Percentiles rank a stretch among this genome's conserved stretches.
Evolutionary conservation across 2,888 invertebrate genomes (phyloP).

Genomic region (Endomychus coccineus): DNA sequence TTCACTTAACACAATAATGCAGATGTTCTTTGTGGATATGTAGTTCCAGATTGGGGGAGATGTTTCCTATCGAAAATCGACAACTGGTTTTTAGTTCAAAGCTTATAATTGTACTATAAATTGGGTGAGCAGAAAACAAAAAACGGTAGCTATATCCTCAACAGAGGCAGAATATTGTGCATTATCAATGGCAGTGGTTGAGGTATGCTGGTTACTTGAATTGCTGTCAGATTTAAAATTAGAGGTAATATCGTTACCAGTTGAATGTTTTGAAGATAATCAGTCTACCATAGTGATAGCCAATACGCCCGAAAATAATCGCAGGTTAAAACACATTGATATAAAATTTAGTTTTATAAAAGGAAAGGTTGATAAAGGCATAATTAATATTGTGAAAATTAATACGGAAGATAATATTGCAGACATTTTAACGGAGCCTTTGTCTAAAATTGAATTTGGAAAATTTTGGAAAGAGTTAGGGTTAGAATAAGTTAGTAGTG

Average conservation of each 20-base stretch:
- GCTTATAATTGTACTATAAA: slow-evolving; percentile 6
- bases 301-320: slow-evolving; percentile 7
- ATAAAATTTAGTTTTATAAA: slow-evolving; percentile 6
- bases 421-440: slow-evolving; percentile 5
- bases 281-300: slow-evolving; percentile 4
- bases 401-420: slow-evolving; percentile 6
- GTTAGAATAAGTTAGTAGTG: not conserved
- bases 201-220: slow-evolving; percentile 5
- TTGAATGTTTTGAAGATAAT: slow-evolving; percentile 3
- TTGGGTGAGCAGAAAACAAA: slow-evolving; percentile 11
- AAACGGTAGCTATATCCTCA: slow-evolving; percentile 5
- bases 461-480: slow-evolving; percentile 4
- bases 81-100: slow-evolving; percentile 12
- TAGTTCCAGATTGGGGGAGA: slow-evolving; percentile 11
- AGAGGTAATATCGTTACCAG: not conserved
- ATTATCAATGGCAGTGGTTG: slow-evolving; percentile 4
- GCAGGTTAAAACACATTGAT: slow-evolving; percentile 5
- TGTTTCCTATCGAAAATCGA: slow-evolving; percentile 12
- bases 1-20: slow-evolving; percentile 7
- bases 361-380: slow-evolving; percentile 2
- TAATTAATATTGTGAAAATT: slow-evolving; percentile 5
- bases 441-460: slow-evolving; percentile 5
- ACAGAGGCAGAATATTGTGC: slow-evolving; percentile 4
- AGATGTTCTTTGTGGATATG: slow-evolving; percentile 12
- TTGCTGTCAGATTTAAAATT: slow-evolving; percentile 3